Conservation (phyloP, 2,797 vertebrate species). For the Eulemur rubriventer region DNA sequence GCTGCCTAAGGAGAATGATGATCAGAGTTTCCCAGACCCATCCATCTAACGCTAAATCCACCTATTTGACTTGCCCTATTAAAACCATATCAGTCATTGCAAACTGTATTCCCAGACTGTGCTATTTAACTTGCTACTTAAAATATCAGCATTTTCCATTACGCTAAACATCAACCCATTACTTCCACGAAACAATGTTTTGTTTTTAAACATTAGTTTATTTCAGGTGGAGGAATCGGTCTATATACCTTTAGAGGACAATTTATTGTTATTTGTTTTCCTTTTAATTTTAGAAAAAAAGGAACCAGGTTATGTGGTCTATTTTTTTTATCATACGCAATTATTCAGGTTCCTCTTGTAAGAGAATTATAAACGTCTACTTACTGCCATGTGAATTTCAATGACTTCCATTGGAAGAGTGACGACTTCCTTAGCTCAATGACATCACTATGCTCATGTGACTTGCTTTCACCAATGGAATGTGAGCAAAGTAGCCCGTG, state of each 20-base stretch:
- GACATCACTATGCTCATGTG: neutral
- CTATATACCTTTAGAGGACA: neutral
- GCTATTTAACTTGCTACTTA: conserved; percentile 62
- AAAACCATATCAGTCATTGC: conserved; percentile 73
- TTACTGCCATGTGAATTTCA: neutral
- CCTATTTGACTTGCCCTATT: conserved; percentile 70
- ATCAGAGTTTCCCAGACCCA: conserved; percentile 64
- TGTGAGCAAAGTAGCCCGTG: neutral
- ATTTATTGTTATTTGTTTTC: neutral
- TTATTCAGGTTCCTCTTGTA: neutral
- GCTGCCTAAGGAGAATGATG: conserved; percentile 75
- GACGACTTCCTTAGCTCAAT: neutral
- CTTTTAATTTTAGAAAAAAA: conserved; percentile 2
- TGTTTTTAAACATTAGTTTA: conserved; percentile 49
- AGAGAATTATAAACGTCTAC: neutral
- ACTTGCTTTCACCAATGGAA: neutral
- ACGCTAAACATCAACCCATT: conserved; percentile 28
- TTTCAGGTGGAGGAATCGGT: neutral
- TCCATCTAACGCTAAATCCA: conserved; percentile 73
- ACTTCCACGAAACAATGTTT: conserved; percentile 6
- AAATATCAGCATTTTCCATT: conserved; percentile 65
- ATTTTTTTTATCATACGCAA: neutral
- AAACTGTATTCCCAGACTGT: conserved; percentile 73
- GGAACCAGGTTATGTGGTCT: neutral
- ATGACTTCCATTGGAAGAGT: neutral